phyloP scores from a whole-genome alignment of 2,888 invertebrate species.

The Bellardia bayeri region DNA sequence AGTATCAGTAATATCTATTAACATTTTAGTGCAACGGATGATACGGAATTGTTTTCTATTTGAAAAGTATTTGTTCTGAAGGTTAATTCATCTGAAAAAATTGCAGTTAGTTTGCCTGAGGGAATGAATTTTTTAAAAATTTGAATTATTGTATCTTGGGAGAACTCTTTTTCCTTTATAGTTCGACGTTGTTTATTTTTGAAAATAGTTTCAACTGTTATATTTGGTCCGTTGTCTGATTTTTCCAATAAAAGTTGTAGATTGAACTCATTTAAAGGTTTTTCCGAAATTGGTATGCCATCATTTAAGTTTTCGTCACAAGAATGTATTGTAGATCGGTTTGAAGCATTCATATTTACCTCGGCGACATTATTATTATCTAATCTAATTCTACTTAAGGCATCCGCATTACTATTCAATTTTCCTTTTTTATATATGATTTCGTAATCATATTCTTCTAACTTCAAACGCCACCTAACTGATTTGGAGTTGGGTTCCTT shows the following conservation, averaged over 20 bases:
- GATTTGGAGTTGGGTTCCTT: background rate
- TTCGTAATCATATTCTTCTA: background rate
- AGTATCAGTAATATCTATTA: conserved; percentile 40
- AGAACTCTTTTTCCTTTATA: background rate
- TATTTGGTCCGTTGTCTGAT: background rate
- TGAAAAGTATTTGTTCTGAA: conserved; percentile 50
- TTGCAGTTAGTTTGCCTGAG: too few relatives aligned
- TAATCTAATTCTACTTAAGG: background rate
- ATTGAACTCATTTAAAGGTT: background rate
- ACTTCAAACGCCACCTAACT: background rate
- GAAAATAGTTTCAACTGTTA: conserved; percentile 12
- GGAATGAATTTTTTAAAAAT: too few relatives aligned
- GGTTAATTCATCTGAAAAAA: too few relatives aligned
- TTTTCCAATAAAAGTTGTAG: background rate
- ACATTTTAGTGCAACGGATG: conserved; percentile 32
- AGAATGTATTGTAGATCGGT: too few relatives aligned
- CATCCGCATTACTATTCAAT: background rate
- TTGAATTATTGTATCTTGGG: background rate
- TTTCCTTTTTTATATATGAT: background rate
- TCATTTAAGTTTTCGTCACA: conserved; percentile 1
- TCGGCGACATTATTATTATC: background rate
- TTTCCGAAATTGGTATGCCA: background rate
- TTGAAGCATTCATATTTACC: conserved; percentile 2
- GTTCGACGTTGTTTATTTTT: conserved; percentile 14
- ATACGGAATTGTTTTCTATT: conserved; percentile 46